Evolutionary conservation across 2,888 invertebrate genomes (phyloP).

Genomic region (Agapostemon virescens): DNA sequence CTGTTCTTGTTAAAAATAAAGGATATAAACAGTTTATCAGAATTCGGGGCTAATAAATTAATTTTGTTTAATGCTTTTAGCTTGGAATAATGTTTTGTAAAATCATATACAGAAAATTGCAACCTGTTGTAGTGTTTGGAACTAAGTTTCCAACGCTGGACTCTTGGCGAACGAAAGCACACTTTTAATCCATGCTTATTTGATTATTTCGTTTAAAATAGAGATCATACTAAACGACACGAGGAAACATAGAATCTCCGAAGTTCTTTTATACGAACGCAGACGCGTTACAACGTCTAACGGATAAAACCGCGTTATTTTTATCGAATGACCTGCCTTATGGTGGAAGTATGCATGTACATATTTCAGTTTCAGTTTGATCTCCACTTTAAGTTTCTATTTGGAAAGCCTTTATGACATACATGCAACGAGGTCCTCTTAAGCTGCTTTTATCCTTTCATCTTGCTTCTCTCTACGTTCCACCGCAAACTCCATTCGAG

Average conservation of each 20-base stretch:
- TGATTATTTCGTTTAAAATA: neutral
- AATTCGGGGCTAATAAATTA: too few relatives aligned
- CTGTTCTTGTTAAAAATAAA: too few relatives aligned
- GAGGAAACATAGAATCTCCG: neutral
- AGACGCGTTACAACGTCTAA: neutral
- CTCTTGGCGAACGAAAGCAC: neutral
- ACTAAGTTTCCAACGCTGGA: neutral
- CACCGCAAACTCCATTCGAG: slow-evolving; percentile 23
- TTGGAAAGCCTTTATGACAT: slow-evolving; percentile 41
- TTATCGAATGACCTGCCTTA: neutral
- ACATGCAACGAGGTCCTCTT: slow-evolving; percentile 28
- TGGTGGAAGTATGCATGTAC: neutral
- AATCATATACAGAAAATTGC: too few relatives aligned
- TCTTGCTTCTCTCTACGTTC: slow-evolving; percentile 19
- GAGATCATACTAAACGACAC: neutral
- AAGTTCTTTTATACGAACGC: neutral
- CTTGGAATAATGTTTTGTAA: too few relatives aligned
- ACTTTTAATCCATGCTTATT: neutral
- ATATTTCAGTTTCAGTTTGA: slow-evolving; percentile 21
- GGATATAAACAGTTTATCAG: too few relatives aligned
- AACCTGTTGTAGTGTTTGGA: neutral
- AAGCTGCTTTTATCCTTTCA: slow-evolving; percentile 45
- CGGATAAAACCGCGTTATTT: neutral
- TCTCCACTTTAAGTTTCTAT: slow-evolving; percentile 25
- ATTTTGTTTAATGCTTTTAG: too few relatives aligned